These are phyloP conservation scores for Andrena camellia DNA, from an alignment of 2,888 invertebrate genomes.

Conservation along the genomic window DNA sequence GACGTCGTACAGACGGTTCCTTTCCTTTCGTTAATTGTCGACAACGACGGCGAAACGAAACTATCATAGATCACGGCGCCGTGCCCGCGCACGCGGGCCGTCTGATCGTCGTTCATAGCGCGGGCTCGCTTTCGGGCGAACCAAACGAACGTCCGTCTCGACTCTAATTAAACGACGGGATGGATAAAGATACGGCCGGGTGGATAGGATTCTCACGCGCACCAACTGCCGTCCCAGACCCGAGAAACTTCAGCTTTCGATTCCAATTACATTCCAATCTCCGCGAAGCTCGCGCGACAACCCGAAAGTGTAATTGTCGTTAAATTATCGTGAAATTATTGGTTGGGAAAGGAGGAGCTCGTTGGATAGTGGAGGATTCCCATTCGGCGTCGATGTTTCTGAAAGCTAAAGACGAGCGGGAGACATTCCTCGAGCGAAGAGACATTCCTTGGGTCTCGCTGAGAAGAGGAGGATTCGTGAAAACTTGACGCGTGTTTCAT, in stretches of 20 bases:
- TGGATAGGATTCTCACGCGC: slow-evolving; percentile 6
- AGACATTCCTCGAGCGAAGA: slow-evolving; percentile 54
- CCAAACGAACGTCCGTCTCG: not conserved
- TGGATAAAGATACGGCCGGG: not conserved
- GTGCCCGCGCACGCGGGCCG: not conserved
- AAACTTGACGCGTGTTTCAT: slow-evolving; percentile 51
- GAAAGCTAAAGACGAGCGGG: slow-evolving; percentile 27
- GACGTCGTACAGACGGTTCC: slow-evolving; percentile 36
- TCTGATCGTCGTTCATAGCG: not conserved
- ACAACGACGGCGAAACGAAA: slow-evolving; percentile 29
- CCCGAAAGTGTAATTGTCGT: not conserved
- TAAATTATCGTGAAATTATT: slow-evolving; percentile 19
- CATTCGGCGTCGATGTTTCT: not conserved
- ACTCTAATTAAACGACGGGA: slow-evolving; percentile 3
- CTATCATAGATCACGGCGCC: slow-evolving; percentile 3
- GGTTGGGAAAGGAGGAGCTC: not conserved
- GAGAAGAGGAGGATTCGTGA: slow-evolving; percentile 35
- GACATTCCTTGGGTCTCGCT: slow-evolving; percentile 55
- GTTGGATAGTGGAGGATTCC: not conserved
- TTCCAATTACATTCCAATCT: slow-evolving; percentile 40
- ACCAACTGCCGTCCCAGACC: slow-evolving; percentile 2
- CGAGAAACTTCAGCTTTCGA: slow-evolving; percentile 2
- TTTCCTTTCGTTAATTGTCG: slow-evolving; percentile 50
- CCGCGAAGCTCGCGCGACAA: not conserved
- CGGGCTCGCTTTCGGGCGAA: not conserved